phyloP scores from a whole-genome alignment of 2,888 invertebrate species.

The Amiota minor region DNA sequence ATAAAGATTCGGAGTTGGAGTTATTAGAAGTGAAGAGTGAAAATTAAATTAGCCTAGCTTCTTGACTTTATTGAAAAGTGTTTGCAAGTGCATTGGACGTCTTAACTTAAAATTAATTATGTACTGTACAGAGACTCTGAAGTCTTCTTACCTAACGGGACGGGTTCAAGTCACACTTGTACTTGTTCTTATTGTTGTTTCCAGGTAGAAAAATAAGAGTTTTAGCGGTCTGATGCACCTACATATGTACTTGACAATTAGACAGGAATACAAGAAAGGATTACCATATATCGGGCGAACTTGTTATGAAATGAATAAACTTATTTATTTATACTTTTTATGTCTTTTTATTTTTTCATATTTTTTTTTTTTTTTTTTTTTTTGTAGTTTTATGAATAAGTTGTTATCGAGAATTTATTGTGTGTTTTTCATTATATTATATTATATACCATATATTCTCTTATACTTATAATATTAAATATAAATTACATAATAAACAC shows the following conservation, averaged over 20 bases:
- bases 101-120: too few relatives aligned
- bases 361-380: constrained; percentile 36
- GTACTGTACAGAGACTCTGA: too few relatives aligned
- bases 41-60: too few relatives aligned
- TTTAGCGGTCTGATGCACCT: too few relatives aligned
- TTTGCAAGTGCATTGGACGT: too few relatives aligned
- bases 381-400: constrained; percentile 39
- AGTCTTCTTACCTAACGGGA: too few relatives aligned
- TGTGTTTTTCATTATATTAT: constrained; percentile 34
- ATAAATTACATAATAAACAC: constrained; percentile 43
- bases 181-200: too few relatives aligned
- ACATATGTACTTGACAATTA: background rate
- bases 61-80: too few relatives aligned
- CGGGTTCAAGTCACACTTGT: too few relatives aligned
- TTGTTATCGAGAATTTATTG: constrained; percentile 41
- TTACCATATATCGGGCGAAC: background rate
- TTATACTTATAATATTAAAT: constrained; percentile 26
- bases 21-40: too few relatives aligned
- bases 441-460: constrained; percentile 42
- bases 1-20: too few relatives aligned
- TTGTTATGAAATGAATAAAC: background rate
- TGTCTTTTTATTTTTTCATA: constrained; percentile 34
- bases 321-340: background rate
- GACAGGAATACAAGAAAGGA: background rate
- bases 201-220: too few relatives aligned